Evolutionary conservation across 2,113 vertebrate species (phyloP), one percentile per base, ranked within the genome.

Genomic region (Stictonetta naevosa): DNA sequence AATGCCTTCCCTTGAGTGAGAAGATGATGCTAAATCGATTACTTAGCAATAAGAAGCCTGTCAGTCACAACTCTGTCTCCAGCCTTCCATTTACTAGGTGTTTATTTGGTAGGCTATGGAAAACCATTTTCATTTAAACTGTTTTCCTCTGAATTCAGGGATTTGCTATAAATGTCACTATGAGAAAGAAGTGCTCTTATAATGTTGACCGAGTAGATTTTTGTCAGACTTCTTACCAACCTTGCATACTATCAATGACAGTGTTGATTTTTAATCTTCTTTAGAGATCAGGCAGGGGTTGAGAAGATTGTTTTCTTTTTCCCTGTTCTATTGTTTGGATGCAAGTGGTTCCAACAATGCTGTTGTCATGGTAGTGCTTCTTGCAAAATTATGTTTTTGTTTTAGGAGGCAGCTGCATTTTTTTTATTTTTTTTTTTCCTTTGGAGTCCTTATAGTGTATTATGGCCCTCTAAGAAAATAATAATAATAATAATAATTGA

Each of bases 151-250:
- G 68, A 83, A 79, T 79, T 82, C 4, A 31, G 52, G 26, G 22
- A 53, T 87, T 79, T 79, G 7, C 33, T 88, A 46, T 55, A 93
- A 83, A 88, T 75, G 46, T 81, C 73, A 71, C 53, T 50, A n/a
- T 76, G 36, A 90, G 46, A 92, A 17, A 14, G 7, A 92, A 91
- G 14, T 77, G 46, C 76, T 93, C 58, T 68, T 86, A 59, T 6
- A 80, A 12, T 79, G 42, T 60, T 81, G 71, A 55, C 52, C 72
- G 80, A 93, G 55, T 66, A 66, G 38, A 21, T 85, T 75, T 84
- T 94, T 94, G 87, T 38, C 86, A 92, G 56, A 48, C 52, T 96
- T 95, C 44, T 85, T 64, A 91, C 55, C 58, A 91, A 44, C 23
- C 10, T 83, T 91, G 38, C 64, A 83, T 75, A 81, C n/a, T 59